Evolutionary conservation across 1,140 invertebrate genomes (phyloP), one percentile per base, ranked within the genome.

Genomic region (Heliconius melpomene): DNA sequence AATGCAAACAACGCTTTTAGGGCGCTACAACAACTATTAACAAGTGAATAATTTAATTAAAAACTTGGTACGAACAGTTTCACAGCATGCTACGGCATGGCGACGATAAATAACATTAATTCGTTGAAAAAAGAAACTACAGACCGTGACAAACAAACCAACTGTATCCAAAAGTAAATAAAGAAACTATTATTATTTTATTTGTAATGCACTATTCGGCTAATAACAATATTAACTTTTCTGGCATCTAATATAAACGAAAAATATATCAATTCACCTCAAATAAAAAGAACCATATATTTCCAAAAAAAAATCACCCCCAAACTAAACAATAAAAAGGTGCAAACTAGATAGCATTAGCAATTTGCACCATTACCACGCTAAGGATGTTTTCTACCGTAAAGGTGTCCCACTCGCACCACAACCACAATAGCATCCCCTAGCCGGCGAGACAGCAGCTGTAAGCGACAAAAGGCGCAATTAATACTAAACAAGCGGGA

Each of bases 401-500:
- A 81, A 79, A 80, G 77, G 50, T 76, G 76, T 77, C 76, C 80
- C 80, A 80, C 80, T 81, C 79, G 54, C 75, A 77, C 81, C 81
- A 81, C 79, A 82, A 82, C 83, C 83, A 81, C 86, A 83, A 84
- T 79, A 81, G 83, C 79, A 78, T 78, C 80, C 78, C 78, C 75
- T 80, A 79, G 81, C 76, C 54, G 80, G 79, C 85, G 80, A 86
- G 84, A 83, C 81, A 85, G 82, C 85, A 90, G 86, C 86, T 89
- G 88, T 79, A 84, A 79, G 87, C 88, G 89, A 91, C 91, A 92
- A 93, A 92, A 92, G 90, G 89, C 90, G 89, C 90, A 93, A 93
- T 92, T 92, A 93, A 91, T 91, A 91, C 86, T 89, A 92, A 93
- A 93, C 91, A 90, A 89, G 88, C 86, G 83, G 84, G 86, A 88